These are phyloP conservation scores for Helarctos malayanus DNA, from an alignment of 2,797 vertebrate species.

Conservation along the genomic window DNA sequence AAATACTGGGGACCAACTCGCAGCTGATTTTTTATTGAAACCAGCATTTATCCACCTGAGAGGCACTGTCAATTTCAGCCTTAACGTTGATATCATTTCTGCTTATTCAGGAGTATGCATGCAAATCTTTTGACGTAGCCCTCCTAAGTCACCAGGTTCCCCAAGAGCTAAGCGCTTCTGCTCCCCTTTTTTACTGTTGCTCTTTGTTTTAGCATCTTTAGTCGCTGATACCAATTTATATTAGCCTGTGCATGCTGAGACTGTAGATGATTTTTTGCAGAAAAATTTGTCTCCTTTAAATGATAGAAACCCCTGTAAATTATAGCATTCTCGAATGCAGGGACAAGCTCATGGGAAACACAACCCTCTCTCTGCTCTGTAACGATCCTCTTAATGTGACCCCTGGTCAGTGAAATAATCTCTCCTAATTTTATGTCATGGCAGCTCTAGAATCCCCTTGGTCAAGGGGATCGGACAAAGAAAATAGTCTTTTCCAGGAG, in stretches of 20 bases:
- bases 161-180: neutral
- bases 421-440: neutral
- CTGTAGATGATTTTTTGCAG: neutral
- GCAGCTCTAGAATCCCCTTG: neutral
- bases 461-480: too few relatives aligned
- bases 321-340: neutral
- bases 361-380: neutral
- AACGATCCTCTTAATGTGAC: neutral
- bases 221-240: neutral
- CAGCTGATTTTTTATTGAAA: neutral
- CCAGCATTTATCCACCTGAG: neutral
- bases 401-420: neutral
- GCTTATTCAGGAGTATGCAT: neutral
- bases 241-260: neutral
- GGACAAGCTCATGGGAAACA: neutral
- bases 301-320: neutral
- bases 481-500: neutral
- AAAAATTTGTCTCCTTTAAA: constrained; percentile 26
- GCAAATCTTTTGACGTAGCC: neutral
- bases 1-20: neutral
- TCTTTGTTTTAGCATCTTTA: neutral
- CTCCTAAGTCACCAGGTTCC: neutral
- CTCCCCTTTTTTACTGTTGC: neutral
- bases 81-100: neutral
- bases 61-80: neutral